These are phyloP conservation scores for Tenthredo mesomela DNA, from an alignment of 2,888 invertebrate genomes.

Conservation along the genomic window DNA sequence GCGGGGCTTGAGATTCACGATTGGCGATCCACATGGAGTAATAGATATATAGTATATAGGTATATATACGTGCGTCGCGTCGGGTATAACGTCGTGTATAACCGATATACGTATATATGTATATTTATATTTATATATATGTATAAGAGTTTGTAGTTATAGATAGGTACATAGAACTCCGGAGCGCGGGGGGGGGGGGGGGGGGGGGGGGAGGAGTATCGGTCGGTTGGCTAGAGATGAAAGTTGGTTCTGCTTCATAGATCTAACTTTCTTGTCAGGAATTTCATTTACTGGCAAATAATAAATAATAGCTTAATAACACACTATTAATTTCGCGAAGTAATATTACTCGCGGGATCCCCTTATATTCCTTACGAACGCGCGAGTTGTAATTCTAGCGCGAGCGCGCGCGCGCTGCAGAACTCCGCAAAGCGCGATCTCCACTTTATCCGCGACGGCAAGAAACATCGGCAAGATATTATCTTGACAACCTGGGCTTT, in stretches of 20 bases:
- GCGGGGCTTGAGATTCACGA: neutral
- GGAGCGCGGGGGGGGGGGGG: neutral
- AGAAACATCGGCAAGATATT: slow-evolving; percentile 19
- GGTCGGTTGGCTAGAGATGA: slow-evolving; percentile 44
- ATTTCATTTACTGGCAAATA: slow-evolving; percentile 53
- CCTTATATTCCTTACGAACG: neutral
- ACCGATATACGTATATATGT: neutral
- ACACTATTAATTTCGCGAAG: slow-evolving; percentile 48
- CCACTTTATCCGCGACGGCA: slow-evolving; percentile 4
- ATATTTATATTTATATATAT: neutral
- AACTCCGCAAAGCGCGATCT: neutral
- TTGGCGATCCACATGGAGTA: neutral
- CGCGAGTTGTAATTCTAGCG: too few species aligned
- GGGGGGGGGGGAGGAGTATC: neutral
- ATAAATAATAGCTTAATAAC: slow-evolving; percentile 55
- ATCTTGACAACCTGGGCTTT: slow-evolving; percentile 13
- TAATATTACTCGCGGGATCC: slow-evolving; percentile 37
- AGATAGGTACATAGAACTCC: neutral
- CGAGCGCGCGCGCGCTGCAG: too few species aligned
- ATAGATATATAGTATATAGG: neutral
- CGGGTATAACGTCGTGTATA: neutral
- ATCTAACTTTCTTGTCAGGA: slow-evolving; percentile 50
- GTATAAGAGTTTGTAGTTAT: neutral
- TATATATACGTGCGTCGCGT: too few species aligned
- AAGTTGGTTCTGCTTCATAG: slow-evolving; percentile 52